Evolutionary conservation across 2,113 vertebrate genomes (phyloP), one percentile per base, ranked within the genome.

Genomic region (Etheostoma cragini): DNA sequence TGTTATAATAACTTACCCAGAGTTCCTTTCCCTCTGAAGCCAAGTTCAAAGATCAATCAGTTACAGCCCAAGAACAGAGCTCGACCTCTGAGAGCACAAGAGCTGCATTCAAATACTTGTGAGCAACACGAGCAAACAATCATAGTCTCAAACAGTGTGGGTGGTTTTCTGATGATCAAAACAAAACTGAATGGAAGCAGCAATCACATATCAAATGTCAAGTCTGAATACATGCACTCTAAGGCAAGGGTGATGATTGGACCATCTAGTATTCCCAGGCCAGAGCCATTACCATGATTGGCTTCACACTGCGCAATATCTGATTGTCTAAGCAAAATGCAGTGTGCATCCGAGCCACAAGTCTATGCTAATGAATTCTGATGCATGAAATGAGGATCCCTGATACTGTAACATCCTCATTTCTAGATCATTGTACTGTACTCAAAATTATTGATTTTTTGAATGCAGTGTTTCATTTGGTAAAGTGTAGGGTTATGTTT

Each of bases 301-400:
- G 84, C 81, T 88, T 88, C 84, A 63, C 74, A 76, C 86, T 76
- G 61, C 6, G 16, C 77, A 76, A 60, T 87, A 90, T 86, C 72
- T 90, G 79, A 90, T 70, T 86, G 86, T 85, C 81, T 92, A 92
- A 91, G 92, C 91, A 91, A 88, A 89, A 91, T 21, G 16, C 78
- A 80, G 24, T 65, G 50, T 78, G 81, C 85, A 88, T 92, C 78
- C 83, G 35, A 87, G 80, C 72, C 73, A 79, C 50, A 80, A 74
- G 81, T 85, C 66, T 83, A 87, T 89, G 84, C 84, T 87, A 89
- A 89, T 89, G 72, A 74, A 90, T 86, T 88, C 88, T 72, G 76
- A 24, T 84, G 80, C 86, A 78, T 88, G 30, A 86, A 91, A 85
- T 66, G 56, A 90, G 61, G 24, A 47, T 75, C 74, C 56, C 3